Percentiles rank a stretch among this genome's conserved stretches.
Conservation (phyloP, 2,113 vertebrate species). For the Stercorarius parasiticus region DNA sequence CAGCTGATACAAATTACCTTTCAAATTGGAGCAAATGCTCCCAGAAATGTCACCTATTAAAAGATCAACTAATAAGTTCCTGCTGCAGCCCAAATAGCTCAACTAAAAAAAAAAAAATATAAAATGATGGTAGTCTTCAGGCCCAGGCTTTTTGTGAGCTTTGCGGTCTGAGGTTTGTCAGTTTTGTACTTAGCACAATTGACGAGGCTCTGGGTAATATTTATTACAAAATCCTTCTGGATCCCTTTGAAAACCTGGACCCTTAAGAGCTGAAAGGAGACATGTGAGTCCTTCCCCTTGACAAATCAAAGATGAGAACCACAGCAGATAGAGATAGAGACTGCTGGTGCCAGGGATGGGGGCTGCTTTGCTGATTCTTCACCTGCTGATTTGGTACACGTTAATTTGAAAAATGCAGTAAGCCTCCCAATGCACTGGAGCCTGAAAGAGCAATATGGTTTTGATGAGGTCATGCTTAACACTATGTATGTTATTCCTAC, state of each 20-base stretch:
- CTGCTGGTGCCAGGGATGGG: not conserved
- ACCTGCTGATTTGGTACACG: not conserved
- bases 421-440: not conserved
- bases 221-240: not conserved
- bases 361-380: not conserved
- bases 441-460: not conserved
- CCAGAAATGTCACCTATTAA: constrained; percentile 61
- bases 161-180: not conserved
- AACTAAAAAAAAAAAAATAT: not conserved
- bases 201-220: not conserved
- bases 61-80: constrained; percentile 61
- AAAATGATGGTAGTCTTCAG: not conserved
- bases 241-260: constrained; percentile 6
- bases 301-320: not conserved
- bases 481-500: not conserved
- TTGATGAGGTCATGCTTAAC: not conserved
- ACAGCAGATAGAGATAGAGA: not conserved
- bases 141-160: not conserved
- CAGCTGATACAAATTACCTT: constrained; percentile 51
- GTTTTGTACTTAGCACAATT: not conserved
- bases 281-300: not conserved
- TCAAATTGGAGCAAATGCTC: constrained; percentile 58
- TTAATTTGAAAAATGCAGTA: not conserved
- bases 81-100: constrained; percentile 36
- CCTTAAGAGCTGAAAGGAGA: not conserved